Base-by-base conservation (phyloP, 1,140 invertebrate genomes). In the Choristoneura fumiferana region DNA sequence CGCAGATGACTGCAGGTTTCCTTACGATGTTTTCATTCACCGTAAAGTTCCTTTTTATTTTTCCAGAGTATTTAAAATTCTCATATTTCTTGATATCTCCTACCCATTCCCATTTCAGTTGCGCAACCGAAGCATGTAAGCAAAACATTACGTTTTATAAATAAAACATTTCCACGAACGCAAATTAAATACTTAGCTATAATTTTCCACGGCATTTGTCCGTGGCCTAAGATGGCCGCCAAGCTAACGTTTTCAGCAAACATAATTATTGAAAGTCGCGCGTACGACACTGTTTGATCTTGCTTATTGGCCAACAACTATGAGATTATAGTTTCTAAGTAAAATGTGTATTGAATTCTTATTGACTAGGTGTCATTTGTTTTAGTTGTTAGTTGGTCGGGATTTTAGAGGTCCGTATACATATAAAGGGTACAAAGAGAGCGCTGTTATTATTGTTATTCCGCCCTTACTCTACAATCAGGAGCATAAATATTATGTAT, bases 211-310 rank as follows among this genome's bases (percentile, higher is more conserved):
- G 60, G 65, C 70, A 67, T 59, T 65, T 67, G 75, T 62, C 40
- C 56, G 38, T 57, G 60, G 65, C 58, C 71, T 74, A 82, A 82
- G 69, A 81, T 77, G 77, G 76, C 74, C 22, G 54, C 40, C 38
- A n/a, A n/a, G 49, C 84, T 87, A 87, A 87, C 76, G 62, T 62
- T 71, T 79, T 76, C 71, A 64, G 75, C 74, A 87, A 85, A 87
- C 79, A 87, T 82, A 81, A 87, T 87, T 85, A 85, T 82, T 80
- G 73, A 65, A 85, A 83, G 81, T 87, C 82, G 70, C 84, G 84
- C 81, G 66, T 81, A n/a, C 70, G 64, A 39, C 58, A 52, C 59
- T 87, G 66, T 87, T 86, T 84, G 82, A 73, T 77, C 68, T 81
- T 54, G 69, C 80, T 84, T 83, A 87, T 83, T 84, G 73, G 67